Evolutionary conservation across 1,140 invertebrate species (phyloP), one percentile per base, ranked within the genome.

Genomic region (Tetragonula clypearis): DNA sequence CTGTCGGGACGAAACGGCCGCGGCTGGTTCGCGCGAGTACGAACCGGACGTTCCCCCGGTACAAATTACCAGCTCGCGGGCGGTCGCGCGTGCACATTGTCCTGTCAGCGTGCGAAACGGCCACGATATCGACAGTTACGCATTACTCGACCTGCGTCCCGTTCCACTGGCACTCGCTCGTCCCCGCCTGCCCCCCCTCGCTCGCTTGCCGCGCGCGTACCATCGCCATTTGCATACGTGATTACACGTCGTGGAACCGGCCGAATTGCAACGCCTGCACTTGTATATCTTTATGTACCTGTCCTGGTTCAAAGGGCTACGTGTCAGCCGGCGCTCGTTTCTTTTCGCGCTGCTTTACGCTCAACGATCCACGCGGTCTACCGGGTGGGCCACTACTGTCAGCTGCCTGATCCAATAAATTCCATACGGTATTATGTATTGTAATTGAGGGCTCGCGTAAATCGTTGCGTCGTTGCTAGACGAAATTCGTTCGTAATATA

Each of bases 211-310:
- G 82, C 84, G 55, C 73, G 78, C 76, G 82, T 76, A 86, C 83
- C 84, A 3, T 8, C 81, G 77, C 82, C 78, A 90, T 88, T 90
- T 88, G 88, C 89, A 88, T 90, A 90, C 86, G 78, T 88, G 86
- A 86, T 85, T 88, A 86, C 87, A 90, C 86, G 85, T 77, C 78
- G 82, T 82, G 74, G 49, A 53, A 11, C 74, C 69, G 73, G 83
- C 82, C 88, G 88, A 89, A 89, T 86, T 86, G 87, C 77, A 60
- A 85, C 85, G 79, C 84, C 78, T 66, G 88, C 86, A 83, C 74
- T 90, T 90, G 68, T 72, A 87, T 90, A 87, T 87, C 88, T 90
- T 89, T 90, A 89, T 90, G 79, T 90, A 89, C 81, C 87, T 87
- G 87, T 84, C 79, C 75, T 26, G 30, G 83, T 65, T 84, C 73